A percentile compares a stretch with the other conserved stretches of the same genome.
phyloP scores from a whole-genome alignment of 1,140 invertebrate genomes.

The honey bee (Apis mellifera) region Amel_HAv3.1 CM009935.2:4774501-4775000 shows the following conservation, averaged over 20 bases:
- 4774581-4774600: not conserved
- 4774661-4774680: slow-evolving; percentile 40
- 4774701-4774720: slow-evolving; percentile 32
- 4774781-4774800: not conserved
- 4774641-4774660: not conserved
- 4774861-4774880: not conserved
- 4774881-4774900: slow-evolving; percentile 29
- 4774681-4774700: slow-evolving; percentile 49
- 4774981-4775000: slow-evolving; percentile 2
- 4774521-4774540: too few species aligned
- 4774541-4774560: not conserved
- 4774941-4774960: slow-evolving; percentile 12
- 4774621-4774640: not conserved
- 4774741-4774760: slow-evolving; percentile 3
- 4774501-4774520: too few species aligned
- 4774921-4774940: slow-evolving; percentile 2
- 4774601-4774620: too few species aligned
- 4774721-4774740: not conserved
- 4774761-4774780: slow-evolving; percentile 23
- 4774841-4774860: not conserved
- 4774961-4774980: slow-evolving; percentile 5
- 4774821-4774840: not conserved
- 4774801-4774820: not conserved
- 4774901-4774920: not conserved
- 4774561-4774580: not conserved